phyloP scores from a whole-genome alignment of 2,113 vertebrate species.

The Phrynosoma platyrhinos region DNA sequence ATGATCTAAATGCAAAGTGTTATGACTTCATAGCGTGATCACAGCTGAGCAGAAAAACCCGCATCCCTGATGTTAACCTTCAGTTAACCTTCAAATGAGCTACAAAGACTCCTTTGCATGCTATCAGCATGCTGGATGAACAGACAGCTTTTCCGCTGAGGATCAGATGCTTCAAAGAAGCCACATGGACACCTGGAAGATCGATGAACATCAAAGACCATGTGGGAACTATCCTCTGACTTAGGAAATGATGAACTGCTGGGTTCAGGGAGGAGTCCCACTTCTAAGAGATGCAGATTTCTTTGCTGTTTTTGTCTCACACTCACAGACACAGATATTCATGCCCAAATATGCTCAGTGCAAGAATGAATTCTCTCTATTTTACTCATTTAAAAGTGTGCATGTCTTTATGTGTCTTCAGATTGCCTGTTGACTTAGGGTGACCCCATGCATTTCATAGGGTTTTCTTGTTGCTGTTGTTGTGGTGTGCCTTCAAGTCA shows the following conservation, averaged over 20 bases:
- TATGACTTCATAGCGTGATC: neutral
- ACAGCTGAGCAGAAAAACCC: neutral
- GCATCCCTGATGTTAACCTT: neutral
- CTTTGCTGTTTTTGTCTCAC: neutral
- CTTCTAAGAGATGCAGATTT: neutral
- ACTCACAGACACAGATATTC: neutral
- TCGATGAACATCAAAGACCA: slow-evolving; percentile 14
- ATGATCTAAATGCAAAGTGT: neutral
- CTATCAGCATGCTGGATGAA: neutral
- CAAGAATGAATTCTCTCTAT: neutral
- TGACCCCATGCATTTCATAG: too few relatives aligned
- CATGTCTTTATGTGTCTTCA: too few relatives aligned
- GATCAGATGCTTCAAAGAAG: slow-evolving; percentile 13
- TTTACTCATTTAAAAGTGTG: too few relatives aligned
- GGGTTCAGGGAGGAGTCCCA: slow-evolving; percentile 12
- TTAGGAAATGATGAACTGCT: slow-evolving; percentile 33
- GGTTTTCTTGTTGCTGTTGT: too few relatives aligned
- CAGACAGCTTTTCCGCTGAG: neutral
- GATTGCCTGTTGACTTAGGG: too few relatives aligned
- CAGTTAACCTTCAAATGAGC: slow-evolving; percentile 22
- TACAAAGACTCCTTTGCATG: slow-evolving; percentile 12
- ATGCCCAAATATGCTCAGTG: neutral
- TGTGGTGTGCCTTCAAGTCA: too few relatives aligned
- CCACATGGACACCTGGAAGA: slow-evolving; percentile 37
- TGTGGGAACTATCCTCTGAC: slow-evolving; percentile 28